phyloP scores from a whole-genome alignment of 2,888 invertebrate genomes.

The Strigamia transsilvanica region DNA sequence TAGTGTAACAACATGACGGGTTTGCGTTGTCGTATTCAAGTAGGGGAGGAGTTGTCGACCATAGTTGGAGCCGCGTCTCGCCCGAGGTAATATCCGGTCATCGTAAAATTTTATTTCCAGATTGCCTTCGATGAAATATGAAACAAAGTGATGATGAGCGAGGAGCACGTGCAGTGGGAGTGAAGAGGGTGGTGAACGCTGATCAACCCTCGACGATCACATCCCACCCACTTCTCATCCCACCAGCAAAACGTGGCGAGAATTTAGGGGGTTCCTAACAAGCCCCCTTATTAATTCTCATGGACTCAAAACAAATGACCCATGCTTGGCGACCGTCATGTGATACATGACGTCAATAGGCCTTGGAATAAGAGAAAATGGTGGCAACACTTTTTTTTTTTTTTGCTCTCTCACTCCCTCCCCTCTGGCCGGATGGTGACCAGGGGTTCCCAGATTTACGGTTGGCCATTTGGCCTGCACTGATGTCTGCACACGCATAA shows the following conservation, averaged over 20 bases:
- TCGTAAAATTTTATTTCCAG: constrained; percentile 8
- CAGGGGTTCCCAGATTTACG: constrained; percentile 10
- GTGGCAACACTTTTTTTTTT: not conserved
- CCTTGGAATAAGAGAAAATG: not conserved
- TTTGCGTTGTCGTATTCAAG: not conserved
- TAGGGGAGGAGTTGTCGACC: not conserved
- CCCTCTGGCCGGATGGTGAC: constrained; percentile 4
- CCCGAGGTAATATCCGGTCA: constrained; percentile 8
- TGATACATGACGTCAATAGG: not conserved
- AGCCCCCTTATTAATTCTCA: not conserved
- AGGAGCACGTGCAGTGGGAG: constrained; percentile 8
- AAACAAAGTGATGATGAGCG: constrained; percentile 8
- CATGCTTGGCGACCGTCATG: not conserved
- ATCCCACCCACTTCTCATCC: constrained; percentile 2
- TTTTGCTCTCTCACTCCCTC: not conserved
- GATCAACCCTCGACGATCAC: not conserved
- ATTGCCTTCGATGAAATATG: constrained; percentile 8
- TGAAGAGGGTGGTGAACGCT: not conserved
- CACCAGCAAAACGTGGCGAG: not conserved
- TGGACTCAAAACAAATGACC: constrained; percentile 6
- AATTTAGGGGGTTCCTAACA: not conserved
- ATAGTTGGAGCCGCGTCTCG: not conserved
- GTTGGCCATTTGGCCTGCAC: constrained; percentile 34
- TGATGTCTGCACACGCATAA: constrained; percentile 20
- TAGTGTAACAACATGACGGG: constrained; percentile 8